phyloP scores from a whole-genome alignment of 2,113 vertebrate species.

The Ictalurus furcatus region DNA sequence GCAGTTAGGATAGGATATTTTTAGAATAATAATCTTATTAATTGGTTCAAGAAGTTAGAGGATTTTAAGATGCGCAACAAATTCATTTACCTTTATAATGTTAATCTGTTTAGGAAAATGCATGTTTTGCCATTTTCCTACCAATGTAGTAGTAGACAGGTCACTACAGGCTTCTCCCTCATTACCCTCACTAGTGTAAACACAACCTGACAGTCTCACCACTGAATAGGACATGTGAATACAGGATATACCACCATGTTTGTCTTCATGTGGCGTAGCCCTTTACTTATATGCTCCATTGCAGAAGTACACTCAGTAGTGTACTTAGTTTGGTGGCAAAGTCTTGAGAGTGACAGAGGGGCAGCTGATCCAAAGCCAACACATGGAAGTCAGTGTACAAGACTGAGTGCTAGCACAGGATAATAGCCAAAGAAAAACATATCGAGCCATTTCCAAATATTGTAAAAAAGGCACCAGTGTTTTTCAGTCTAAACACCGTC shows the following conservation, averaged over 20 bases:
- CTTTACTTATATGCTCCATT: neutral
- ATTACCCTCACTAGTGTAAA: constrained; percentile 5
- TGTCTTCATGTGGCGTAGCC: neutral
- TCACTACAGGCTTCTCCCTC: neutral
- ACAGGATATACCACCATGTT: neutral
- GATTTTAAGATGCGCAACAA: neutral
- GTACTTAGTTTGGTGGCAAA: neutral
- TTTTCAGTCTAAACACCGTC: neutral
- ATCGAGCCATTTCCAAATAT: neutral
- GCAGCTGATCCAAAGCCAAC: neutral
- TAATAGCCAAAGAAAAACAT: neutral
- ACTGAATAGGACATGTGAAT: neutral
- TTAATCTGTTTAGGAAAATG: neutral
- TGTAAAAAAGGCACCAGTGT: neutral
- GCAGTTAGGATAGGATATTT: neutral
- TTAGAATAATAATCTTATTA: neutral
- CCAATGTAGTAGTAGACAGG: neutral
- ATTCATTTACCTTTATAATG: neutral
- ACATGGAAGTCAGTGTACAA: neutral
- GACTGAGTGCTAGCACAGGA: neutral
- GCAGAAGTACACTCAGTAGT: neutral
- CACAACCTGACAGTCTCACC: neutral
- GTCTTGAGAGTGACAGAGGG: neutral
- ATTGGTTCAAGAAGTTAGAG: neutral
- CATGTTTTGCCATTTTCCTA: neutral